phyloP scores from a whole-genome alignment of 2,113 vertebrate genomes.

The Dasyurus viverrinus region DNA sequence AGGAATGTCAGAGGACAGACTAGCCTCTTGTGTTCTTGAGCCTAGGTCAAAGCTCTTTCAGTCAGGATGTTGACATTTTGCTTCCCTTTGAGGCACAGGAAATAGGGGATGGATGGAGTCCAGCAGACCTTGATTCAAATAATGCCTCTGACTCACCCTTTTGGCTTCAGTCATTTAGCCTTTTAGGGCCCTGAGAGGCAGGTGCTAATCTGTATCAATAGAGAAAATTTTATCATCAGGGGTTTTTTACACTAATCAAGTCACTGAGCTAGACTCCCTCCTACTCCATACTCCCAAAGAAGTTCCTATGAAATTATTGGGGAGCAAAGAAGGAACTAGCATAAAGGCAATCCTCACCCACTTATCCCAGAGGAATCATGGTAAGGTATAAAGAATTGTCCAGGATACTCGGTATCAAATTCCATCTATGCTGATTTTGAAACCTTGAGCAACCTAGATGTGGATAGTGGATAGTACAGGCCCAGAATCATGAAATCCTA shows the following conservation, averaged over 20 bases:
- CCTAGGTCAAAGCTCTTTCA: background rate
- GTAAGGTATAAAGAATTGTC: background rate
- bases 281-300: background rate
- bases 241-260: background rate
- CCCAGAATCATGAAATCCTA: background rate
- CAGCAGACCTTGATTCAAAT: background rate
- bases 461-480: no score
- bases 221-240: background rate
- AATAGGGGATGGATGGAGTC: background rate
- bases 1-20: background rate
- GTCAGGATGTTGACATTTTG: background rate
- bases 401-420: background rate
- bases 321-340: background rate
- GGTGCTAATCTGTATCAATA: background rate
- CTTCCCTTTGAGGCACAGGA: background rate
- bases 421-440: background rate
- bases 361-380: background rate
- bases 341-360: background rate
- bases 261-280: background rate
- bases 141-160: background rate
- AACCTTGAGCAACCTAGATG: background rate
- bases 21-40: background rate
- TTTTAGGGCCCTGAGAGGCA: background rate
- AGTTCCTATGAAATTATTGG: background rate
- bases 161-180: background rate